Evolutionary conservation across 2,888 invertebrate genomes (phyloP), one percentile per base, ranked within the genome.

Genomic region (Hirtodrosophila cameraria): DNA sequence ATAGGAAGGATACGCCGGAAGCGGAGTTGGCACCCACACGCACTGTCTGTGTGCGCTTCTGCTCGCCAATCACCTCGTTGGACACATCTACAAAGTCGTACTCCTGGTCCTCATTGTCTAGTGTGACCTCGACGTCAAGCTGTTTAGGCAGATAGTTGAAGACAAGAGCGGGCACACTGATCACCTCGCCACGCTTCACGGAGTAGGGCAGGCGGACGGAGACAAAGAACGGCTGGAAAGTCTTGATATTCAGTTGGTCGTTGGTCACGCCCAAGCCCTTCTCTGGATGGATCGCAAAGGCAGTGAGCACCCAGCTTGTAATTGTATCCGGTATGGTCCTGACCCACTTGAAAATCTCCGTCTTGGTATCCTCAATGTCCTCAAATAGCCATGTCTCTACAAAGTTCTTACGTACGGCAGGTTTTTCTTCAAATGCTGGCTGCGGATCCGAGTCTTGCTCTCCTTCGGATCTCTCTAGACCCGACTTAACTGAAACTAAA

Each of bases 121-220:
- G 92, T 0, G 96, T 95, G 0, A 98, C 94, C 75, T 96, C 95
- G 0, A 96, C 96, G 18, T 92, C 92, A 0, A 95, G 92, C 75
- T 96, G 95, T 55, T 94, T 94, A 16, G 94, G 93, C 89, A 96
- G 92, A 84, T 97, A 96, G 90, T 98, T 99, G 89, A 96, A 96
- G 7, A 98, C 94, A 8, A 96, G 94, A 3, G 96, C 94, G 33
- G 97, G 95, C 35, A 97, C 93, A 0, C 96, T 96, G 45, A 99
- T 92, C 11, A 96, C 94, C 92, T 99, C 99, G 11, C 97, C 97
- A 60, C 95, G 93, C 77, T 97, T 96, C n/a, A 99, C 94, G 0
- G 96, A 94, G 79, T 96, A 95, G 0, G 99, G 99, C 50, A 98
- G 91, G 86, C 97, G 96, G 12, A 97, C 92, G 2, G 95, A 94